Evolutionary conservation across 92 coral and sea anemone species (phyloP).

Genomic region (Siderastrea radians): DNA sequence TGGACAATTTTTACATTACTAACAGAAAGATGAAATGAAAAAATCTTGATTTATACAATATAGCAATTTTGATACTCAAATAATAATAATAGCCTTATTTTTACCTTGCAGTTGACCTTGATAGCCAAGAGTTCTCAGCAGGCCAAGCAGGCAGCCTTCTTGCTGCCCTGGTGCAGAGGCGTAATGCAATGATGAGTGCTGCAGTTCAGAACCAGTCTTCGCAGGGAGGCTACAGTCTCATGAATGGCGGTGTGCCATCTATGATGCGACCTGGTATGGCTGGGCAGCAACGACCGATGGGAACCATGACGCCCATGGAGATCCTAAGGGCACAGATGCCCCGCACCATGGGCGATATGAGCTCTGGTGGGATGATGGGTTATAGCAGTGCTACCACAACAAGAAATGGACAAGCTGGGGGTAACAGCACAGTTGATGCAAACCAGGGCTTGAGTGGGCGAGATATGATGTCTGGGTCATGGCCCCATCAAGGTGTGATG

Average conservation of each 20-base stretch:
- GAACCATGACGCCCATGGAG: constrained; percentile 43
- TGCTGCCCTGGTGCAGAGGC: constrained; percentile 86
- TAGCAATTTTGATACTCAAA: not conserved
- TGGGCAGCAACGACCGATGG: constrained; percentile 59
- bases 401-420: constrained; percentile 63
- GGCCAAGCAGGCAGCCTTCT: constrained; percentile 92
- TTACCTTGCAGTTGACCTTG: constrained; percentile 50
- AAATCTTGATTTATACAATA: too few species aligned
- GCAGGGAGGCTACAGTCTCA: constrained; percentile 74
- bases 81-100: not conserved
- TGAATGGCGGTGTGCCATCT: constrained; percentile 83
- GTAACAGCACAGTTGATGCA: constrained; percentile 45
- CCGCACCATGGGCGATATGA: constrained; percentile 70
- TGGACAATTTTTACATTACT: too few species aligned
- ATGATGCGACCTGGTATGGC: constrained; percentile 83
- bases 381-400: constrained; percentile 53
- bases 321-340: constrained; percentile 65
- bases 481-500: constrained; percentile 44
- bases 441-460: constrained; percentile 58
- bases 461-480: constrained; percentile 58
- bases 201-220: constrained; percentile 66
- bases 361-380: constrained; percentile 76
- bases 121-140: constrained; percentile 75
- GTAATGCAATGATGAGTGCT: constrained; percentile 86
- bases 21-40: too few species aligned